Percentiles rank a stretch among this genome's conserved stretches.
Conservation (phyloP, 53 echinoderm and acorn worm species). For the Mesocentrotus franciscanus region DNA sequence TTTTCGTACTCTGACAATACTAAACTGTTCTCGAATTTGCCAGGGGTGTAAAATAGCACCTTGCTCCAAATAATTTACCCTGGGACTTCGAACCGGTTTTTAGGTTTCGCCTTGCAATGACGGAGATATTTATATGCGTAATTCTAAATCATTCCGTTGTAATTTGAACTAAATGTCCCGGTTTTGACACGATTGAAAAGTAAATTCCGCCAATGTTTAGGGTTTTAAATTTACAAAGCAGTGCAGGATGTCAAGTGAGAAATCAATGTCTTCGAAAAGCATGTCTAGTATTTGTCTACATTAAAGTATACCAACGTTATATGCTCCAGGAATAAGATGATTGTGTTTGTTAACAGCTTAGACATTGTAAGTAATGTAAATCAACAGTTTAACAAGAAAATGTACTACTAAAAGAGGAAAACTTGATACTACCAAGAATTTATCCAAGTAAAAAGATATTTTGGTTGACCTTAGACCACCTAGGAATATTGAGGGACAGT, state of each 20-base stretch:
- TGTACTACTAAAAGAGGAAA: not conserved
- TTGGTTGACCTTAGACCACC: not conserved
- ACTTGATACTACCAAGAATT: not conserved
- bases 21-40: not conserved
- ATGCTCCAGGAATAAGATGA: not conserved
- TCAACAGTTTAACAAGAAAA: not conserved
- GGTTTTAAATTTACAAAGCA: not conserved
- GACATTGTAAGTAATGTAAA: not conserved
- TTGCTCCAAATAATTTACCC: not conserved
- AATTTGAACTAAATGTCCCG: constrained; percentile 7
- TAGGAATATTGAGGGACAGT: constrained; percentile 20
- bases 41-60: not conserved
- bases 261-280: not conserved
- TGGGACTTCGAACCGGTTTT: not conserved
- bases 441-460: not conserved
- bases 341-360: not conserved
- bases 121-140: not conserved
- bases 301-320: not conserved
- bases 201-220: not conserved
- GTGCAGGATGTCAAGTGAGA: not conserved
- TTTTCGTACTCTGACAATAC: not conserved
- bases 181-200: constrained; percentile 26
- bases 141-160: not conserved
- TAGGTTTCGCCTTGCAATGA: not conserved
- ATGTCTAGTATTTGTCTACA: too few relatives aligned